phyloP scores from a whole-genome alignment of 2,797 vertebrate species.

The Dipus sagitta region DNA sequence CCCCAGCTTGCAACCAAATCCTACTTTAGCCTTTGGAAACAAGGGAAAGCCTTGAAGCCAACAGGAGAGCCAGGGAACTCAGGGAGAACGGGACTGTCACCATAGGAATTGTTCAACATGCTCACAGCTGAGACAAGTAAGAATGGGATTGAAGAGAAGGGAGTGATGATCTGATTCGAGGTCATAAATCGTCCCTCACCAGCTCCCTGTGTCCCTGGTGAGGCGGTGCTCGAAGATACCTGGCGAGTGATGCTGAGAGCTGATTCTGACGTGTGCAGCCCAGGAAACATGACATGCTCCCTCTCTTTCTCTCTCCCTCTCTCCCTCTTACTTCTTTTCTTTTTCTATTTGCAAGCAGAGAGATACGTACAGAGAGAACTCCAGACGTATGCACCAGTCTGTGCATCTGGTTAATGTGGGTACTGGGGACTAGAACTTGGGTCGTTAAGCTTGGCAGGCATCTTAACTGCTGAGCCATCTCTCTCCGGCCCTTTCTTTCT shows the following conservation, averaged over 20 bases:
- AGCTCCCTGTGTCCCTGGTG: fast-evolving
- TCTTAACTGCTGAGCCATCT: too few relatives aligned
- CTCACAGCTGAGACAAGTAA: neutral
- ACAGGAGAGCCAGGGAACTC: neutral
- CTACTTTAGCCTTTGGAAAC: neutral
- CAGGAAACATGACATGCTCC: neutral
- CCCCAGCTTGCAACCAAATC: neutral
- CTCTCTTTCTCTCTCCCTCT: too few relatives aligned
- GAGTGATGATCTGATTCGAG: fast-evolving
- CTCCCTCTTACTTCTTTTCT: too few relatives aligned
- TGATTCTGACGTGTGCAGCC: neutral
- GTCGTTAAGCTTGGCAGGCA: too few relatives aligned
- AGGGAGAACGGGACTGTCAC: fast-evolving
- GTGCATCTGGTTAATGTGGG: too few relatives aligned
- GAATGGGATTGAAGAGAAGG: neutral
- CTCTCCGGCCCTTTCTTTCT: too few relatives aligned
- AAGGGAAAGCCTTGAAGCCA: neutral
- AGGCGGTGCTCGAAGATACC: fast-evolving
- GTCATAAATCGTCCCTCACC: fast-evolving
- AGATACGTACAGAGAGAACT: too few relatives aligned
- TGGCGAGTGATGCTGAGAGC: neutral
- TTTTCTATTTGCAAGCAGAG: too few relatives aligned
- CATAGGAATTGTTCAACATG: neutral
- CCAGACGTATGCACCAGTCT: too few relatives aligned
- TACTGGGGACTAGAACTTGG: too few relatives aligned